Evolutionary conservation across 1,140 invertebrate genomes (phyloP).

Genomic region (Caenorhabditis brenneri): DNA sequence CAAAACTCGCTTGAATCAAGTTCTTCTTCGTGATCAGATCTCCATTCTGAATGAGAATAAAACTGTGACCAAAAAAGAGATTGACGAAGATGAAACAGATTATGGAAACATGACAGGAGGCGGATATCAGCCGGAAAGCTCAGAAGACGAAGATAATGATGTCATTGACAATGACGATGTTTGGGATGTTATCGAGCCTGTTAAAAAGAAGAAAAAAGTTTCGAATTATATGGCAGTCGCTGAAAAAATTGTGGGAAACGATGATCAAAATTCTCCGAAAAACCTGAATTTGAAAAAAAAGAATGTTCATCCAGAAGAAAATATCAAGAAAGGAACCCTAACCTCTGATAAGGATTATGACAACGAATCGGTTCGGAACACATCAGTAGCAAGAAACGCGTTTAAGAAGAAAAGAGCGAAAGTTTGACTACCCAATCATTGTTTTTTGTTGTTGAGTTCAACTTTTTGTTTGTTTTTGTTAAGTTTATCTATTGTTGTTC

Average conservation of each 20-base stretch:
- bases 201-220: not conserved
- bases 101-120: conserved; percentile 8
- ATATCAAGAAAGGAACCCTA: no score
- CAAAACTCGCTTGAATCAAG: conserved; percentile 51
- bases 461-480: no score
- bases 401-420: no score
- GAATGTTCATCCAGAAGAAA: no score
- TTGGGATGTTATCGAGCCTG: conserved; percentile 29
- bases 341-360: no score
- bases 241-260: not conserved
- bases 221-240: not conserved
- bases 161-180: conserved; percentile 45
- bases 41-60: conserved; percentile 43
- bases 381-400: no score
- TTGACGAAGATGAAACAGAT: conserved; percentile 40
- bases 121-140: not conserved
- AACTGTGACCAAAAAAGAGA: conserved; percentile 35
- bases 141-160: conserved; percentile 19
- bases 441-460: no score
- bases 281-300: no score
- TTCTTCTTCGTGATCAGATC: conserved; percentile 42
- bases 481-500: no score
- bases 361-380: no score
- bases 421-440: no score
- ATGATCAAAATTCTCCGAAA: not conserved